A percentile compares a stretch with the other conserved stretches of the same genome.
These are phyloP conservation scores for Sphaerodactylus townsendi DNA, from an alignment of 2,113 vertebrate genomes.

Conservation along the genomic window DNA sequence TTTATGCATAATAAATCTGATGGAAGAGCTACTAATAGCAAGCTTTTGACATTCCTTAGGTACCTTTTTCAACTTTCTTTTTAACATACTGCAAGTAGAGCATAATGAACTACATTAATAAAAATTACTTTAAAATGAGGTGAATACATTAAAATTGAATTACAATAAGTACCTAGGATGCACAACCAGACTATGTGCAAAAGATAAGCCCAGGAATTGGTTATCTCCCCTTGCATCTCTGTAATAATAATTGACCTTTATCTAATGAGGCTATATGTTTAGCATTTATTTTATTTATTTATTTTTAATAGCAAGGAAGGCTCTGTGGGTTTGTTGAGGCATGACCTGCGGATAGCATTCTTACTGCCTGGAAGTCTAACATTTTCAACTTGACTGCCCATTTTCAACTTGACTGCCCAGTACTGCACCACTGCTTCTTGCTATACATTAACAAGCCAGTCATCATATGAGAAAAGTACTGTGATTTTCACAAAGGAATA, in stretches of 20 bases:
- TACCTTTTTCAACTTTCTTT: slow-evolving; percentile 6
- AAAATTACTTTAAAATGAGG: slow-evolving; percentile 21
- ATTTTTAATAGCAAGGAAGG: background rate
- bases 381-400: slow-evolving; percentile 47
- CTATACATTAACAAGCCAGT: slow-evolving; percentile 47
- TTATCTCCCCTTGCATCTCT: background rate
- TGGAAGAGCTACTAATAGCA: background rate
- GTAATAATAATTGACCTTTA: slow-evolving; percentile 22
- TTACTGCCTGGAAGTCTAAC: slow-evolving; percentile 35
- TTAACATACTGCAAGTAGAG: slow-evolving; percentile 2
- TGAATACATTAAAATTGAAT: slow-evolving; percentile 4
- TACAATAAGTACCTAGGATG: slow-evolving; percentile 12
- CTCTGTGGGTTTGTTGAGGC: background rate
- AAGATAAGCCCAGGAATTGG: background rate
- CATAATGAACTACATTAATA: slow-evolving; percentile 6
- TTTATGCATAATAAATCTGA: slow-evolving; percentile 10
- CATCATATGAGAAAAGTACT: slow-evolving; percentile 38
- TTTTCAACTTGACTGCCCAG: slow-evolving; percentile 49
- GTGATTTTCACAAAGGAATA: slow-evolving; percentile 53
- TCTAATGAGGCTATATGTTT: slow-evolving; percentile 17
- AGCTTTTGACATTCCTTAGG: background rate
- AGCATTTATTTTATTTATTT: background rate
- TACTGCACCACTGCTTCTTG: slow-evolving; percentile 31
- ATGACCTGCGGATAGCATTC: slow-evolving; percentile 12
- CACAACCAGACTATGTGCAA: background rate